These are phyloP conservation scores for Tiliacea citrago DNA, from an alignment of 2,888 invertebrate genomes.

Conservation along the genomic window DNA sequence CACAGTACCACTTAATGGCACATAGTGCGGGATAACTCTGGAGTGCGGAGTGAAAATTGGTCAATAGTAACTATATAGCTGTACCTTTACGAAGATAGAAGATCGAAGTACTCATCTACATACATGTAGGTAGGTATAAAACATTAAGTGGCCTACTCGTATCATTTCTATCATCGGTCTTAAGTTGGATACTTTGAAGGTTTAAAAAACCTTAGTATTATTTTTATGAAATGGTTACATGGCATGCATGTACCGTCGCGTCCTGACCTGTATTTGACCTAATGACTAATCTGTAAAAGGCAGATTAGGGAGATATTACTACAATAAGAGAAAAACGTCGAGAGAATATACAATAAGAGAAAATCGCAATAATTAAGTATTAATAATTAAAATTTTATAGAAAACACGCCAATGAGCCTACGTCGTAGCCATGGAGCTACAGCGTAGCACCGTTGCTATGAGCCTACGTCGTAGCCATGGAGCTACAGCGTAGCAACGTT, in stretches of 20 bases:
- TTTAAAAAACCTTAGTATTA: too few relatives aligned
- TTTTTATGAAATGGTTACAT: neutral
- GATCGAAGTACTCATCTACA: neutral
- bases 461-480: too few relatives aligned
- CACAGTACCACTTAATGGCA: conserved; percentile 51
- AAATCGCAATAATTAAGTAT: neutral
- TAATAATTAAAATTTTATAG: neutral
- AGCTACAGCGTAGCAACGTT: conserved; percentile 18
- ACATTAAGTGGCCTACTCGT: neutral
- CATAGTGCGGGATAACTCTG: conserved; percentile 30
- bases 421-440: conserved; percentile 18
- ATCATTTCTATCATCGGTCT: neutral
- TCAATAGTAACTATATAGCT: conserved; percentile 1
- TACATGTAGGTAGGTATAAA: neutral
- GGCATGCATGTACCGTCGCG: too few relatives aligned
- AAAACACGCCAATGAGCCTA: neutral
- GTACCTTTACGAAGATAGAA: neutral
- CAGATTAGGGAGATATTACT: neutral
- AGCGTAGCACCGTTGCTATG: too few relatives aligned
- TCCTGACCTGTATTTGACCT: neutral
- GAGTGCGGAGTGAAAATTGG: conserved; percentile 28
- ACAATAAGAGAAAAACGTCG: neutral
- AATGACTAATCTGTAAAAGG: too few relatives aligned
- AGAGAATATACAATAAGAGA: neutral
- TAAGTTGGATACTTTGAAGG: neutral